Evolutionary conservation across 2,113 vertebrate genomes (phyloP).

Genomic region (Chinchilla lanigera): DNA sequence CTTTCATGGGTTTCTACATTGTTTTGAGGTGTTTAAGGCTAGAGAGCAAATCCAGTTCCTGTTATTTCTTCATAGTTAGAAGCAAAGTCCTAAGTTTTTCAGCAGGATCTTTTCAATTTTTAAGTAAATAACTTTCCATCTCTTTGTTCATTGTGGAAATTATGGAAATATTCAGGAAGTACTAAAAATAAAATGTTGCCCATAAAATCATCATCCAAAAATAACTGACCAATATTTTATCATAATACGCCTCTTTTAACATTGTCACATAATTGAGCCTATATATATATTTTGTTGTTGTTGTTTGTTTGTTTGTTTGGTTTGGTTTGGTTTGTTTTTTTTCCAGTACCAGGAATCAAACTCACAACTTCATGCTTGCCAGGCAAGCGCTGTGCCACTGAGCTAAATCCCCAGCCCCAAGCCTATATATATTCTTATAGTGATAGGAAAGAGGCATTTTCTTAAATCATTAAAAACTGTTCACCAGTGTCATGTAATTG

Average conservation of each 20-base stretch:
- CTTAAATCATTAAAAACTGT: background rate
- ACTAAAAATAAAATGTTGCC: background rate
- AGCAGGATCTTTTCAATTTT: background rate
- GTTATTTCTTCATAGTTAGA: background rate
- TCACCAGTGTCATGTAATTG: background rate
- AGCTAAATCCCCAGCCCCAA: too few species aligned
- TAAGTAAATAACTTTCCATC: background rate
- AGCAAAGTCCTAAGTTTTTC: background rate
- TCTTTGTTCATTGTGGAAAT: background rate
- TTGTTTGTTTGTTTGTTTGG: too few species aligned
- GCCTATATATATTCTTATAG: background rate
- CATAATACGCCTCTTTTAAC: background rate
- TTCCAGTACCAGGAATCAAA: too few species aligned
- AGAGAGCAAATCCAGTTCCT: background rate
- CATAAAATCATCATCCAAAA: background rate
- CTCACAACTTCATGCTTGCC: too few species aligned
- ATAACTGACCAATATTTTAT: background rate
- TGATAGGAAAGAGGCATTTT: background rate
- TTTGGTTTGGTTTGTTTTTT: too few species aligned
- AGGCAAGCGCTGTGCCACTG: too few species aligned
- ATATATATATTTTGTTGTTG: too few species aligned
- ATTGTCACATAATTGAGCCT: background rate
- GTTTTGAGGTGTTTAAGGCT: background rate
- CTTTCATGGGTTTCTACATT: background rate
- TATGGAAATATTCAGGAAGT: background rate